Base-by-base conservation (phyloP, 2,797 vertebrate genomes). In the Sebastolobus altivelis region DNA sequence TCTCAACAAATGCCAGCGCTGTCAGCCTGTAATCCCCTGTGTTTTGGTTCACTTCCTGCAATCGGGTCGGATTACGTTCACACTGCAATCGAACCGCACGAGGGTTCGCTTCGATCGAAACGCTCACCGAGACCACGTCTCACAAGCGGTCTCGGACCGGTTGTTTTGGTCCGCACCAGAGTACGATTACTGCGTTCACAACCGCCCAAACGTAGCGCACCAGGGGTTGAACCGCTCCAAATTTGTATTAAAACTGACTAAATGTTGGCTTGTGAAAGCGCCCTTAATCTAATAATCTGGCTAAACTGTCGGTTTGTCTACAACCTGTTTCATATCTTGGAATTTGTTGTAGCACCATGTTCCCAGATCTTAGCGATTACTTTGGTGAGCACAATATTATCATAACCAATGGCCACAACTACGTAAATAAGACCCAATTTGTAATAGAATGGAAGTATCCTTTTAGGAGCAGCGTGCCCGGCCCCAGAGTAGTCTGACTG, bases 401-500 rank as follows among this genome's bases (percentile, higher is more conserved):
- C 62, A 49, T 35, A 38, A 76, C 38, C 18, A 27, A 5, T 54
- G 31, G 35, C 74, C 63, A 18, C 71, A 67, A 46, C 29, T 46
- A 52, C 8, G 0, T 38, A 72, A 80, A 75, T 73, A 29, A 74
- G 38, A 33, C 22, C 43, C 60, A 29, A 18, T 27, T 68, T 75
- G 40, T 75, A 74, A 72, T 52, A 71, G 81, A 75, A 8, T 61
- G 49, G n/a, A 79, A 81, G 75, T 62, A 79, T 85, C 65, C 67
- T 62, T 56, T 77, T 68, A 79, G 79, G 38, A 35, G 75, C 54
- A n/a, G 43, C 49, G 8, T 35, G 62, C 78, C 38, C 2, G 9
- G 37, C 61, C 77, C 80, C 70, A 20, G 67, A 87, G 90, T 82
- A 84, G 72, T 85, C 75, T 68, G 65, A 84, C 80, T 87, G 90